These are phyloP conservation scores for Lathamus discolor DNA, from an alignment of 2,113 vertebrate genomes.

Conservation along the genomic window DNA sequence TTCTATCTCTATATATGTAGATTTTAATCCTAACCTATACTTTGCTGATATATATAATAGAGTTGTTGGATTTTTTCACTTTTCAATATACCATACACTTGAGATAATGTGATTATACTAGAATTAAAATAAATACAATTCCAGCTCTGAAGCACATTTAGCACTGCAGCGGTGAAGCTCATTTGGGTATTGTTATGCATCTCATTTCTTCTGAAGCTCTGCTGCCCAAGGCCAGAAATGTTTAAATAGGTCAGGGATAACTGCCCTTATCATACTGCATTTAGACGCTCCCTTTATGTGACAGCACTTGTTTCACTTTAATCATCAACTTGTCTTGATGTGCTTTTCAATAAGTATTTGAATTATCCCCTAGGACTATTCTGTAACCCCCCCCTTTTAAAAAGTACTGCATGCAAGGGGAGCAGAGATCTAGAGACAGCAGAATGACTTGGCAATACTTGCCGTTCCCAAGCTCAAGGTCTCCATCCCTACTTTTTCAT, in stretches of 20 bases:
- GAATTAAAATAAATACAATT: constrained; percentile 16
- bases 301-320: neutral
- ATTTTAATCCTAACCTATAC: neutral
- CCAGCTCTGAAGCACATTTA: constrained; percentile 40
- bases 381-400: neutral
- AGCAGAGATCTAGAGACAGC: neutral
- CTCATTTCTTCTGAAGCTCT: constrained; percentile 25
- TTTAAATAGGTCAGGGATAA: constrained; percentile 61
- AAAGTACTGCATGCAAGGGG: neutral
- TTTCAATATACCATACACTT: neutral
- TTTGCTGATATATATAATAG: neutral
- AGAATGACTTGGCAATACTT: neutral
- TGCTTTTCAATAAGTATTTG: neutral
- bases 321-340: neutral
- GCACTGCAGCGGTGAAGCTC: constrained; percentile 49
- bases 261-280: neutral
- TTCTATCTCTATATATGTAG: neutral
- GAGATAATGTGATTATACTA: neutral
- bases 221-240: constrained; percentile 36
- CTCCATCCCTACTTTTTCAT: neutral
- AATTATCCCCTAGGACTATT: neutral
- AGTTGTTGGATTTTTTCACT: neutral
- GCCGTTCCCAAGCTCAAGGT: neutral
- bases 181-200: constrained; percentile 41
- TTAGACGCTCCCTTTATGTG: neutral